Evolutionary conservation across 2,888 invertebrate genomes (phyloP).

Genomic region (Taenaris catops): DNA sequence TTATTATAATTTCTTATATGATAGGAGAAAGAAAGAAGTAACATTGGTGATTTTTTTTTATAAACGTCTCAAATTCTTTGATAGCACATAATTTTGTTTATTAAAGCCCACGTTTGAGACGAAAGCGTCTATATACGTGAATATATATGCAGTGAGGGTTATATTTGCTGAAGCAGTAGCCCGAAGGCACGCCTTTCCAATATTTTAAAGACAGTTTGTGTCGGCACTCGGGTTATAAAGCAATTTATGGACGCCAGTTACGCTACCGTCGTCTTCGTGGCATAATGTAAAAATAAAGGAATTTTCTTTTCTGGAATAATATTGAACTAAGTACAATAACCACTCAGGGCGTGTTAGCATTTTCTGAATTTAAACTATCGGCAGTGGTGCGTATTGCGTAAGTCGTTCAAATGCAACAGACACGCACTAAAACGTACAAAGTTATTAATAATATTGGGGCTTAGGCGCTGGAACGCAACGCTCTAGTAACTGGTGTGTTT

Average conservation of each 20-base stretch:
- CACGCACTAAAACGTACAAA: slow-evolving; percentile 29
- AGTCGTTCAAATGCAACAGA: slow-evolving; percentile 37
- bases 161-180: background rate
- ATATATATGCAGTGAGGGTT: background rate
- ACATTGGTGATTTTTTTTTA: no score
- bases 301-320: background rate
- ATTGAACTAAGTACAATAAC: background rate
- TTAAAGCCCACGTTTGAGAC: no score
- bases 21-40: no score
- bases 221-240: slow-evolving; percentile 3
- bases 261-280: background rate
- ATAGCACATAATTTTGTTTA: no score
- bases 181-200: background rate
- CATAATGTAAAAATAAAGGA: background rate
- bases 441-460: slow-evolving; percentile 26
- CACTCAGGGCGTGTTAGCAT: no score
- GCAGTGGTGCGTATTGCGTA: no score
- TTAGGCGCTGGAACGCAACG: slow-evolving; percentile 18
- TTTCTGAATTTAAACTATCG: no score
- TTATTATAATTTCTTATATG: no score
- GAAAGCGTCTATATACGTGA: no score
- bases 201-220: slow-evolving; percentile 7
- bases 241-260: slow-evolving; percentile 7
- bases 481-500: slow-evolving; percentile 8
- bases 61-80: no score